Conservation (phyloP, 2,113 vertebrate genomes). For the Gobius niger region DNA sequence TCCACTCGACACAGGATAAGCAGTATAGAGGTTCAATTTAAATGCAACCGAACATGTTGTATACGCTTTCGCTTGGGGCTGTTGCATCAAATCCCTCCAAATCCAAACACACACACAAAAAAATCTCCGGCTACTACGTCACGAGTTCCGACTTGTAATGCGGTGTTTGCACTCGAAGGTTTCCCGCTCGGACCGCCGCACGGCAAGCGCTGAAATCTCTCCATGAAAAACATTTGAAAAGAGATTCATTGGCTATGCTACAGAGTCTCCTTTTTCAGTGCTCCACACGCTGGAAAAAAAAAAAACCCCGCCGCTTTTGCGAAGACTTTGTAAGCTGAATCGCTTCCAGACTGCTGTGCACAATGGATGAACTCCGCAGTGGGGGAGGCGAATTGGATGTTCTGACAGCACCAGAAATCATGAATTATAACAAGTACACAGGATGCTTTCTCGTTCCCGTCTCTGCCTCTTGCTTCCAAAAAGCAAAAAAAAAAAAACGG, state of each 20-base stretch:
- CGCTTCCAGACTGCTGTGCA: conserved; percentile 60
- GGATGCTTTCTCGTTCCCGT: conserved; percentile 17
- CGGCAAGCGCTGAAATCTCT: conserved; percentile 34
- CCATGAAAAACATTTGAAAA: conserved; percentile 24
- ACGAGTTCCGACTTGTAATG: neutral
- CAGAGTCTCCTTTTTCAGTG: conserved; percentile 33
- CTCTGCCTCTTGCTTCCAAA: conserved; percentile 16
- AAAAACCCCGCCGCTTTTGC: conserved; percentile 38
- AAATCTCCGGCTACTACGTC: neutral
- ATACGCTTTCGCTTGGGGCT: no score
- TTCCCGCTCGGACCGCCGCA: conserved; percentile 27
- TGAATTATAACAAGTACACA: conserved; percentile 57
- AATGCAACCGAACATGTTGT: no score
- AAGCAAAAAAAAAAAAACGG: neutral
- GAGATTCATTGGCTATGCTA: conserved; percentile 30
- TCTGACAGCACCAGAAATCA: conserved; percentile 52
- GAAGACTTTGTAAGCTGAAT: conserved; percentile 59
- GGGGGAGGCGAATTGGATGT: conserved; percentile 54
- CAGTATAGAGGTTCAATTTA: no score
- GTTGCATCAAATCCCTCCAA: no score
- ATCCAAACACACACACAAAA: no score
- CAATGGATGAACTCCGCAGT: conserved; percentile 61
- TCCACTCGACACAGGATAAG: no score
- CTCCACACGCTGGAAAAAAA: conserved; percentile 47
- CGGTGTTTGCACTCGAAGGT: neutral